Evolutionary conservation across 2,888 invertebrate genomes (phyloP).

Genomic region (Uropetala carovei): DNA sequence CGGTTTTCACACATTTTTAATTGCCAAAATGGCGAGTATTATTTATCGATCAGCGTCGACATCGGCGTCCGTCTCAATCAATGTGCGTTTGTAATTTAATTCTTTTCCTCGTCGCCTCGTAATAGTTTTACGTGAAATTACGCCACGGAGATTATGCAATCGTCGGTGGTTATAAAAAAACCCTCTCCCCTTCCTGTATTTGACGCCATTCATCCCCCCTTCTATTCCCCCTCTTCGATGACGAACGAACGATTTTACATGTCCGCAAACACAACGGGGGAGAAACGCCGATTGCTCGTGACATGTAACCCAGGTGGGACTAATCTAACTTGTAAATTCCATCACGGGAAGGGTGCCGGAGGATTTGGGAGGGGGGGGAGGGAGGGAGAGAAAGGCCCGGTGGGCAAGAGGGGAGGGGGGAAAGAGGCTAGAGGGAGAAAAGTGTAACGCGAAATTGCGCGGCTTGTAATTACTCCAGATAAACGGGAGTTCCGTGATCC

Average conservation of each 20-base stretch:
- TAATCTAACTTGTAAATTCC: slow-evolving; percentile 62
- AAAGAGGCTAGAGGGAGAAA: not conserved
- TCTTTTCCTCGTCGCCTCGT: slow-evolving; percentile 43
- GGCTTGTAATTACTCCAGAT: slow-evolving; percentile 58
- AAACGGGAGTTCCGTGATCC: slow-evolving; percentile 48
- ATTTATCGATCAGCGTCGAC: slow-evolving; percentile 25
- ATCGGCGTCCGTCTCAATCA: slow-evolving; percentile 50
- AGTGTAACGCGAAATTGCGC: slow-evolving; percentile 54
- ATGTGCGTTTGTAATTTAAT: slow-evolving; percentile 59
- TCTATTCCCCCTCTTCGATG: not conserved
- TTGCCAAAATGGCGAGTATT: not conserved
- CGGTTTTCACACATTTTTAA: not conserved
- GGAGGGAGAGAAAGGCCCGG: not conserved
- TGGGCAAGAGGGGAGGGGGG: not conserved
- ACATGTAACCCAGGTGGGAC: slow-evolving; percentile 62
- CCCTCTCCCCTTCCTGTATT: not conserved
- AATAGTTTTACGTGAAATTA: slow-evolving; percentile 58
- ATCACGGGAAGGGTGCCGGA: not conserved
- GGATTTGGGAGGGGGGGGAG: too few relatives aligned
- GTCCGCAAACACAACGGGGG: slow-evolving; percentile 29
- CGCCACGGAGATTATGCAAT: slow-evolving; percentile 47
- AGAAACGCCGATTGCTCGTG: slow-evolving; percentile 42
- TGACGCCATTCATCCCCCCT: too few relatives aligned
- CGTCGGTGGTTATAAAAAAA: slow-evolving; percentile 28
- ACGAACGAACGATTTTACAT: slow-evolving; percentile 53